These are phyloP conservation scores for Oryzias celebensis DNA, from an alignment of 2,113 vertebrate species.

Conservation along the genomic window DNA sequence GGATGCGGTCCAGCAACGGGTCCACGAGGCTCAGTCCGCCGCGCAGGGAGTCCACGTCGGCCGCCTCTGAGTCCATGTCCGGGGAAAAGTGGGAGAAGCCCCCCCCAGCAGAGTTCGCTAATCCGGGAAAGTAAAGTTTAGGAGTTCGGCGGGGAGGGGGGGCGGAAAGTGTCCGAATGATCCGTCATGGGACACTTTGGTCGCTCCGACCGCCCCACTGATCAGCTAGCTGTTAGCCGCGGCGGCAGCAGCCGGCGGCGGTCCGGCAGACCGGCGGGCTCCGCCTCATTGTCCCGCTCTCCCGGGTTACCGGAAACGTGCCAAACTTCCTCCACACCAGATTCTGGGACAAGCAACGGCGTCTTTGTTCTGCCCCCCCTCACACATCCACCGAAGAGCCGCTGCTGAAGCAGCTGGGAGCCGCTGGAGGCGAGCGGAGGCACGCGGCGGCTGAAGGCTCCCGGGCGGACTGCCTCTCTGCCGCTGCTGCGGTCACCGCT, in stretches of 20 bases:
- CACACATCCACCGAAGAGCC: background rate
- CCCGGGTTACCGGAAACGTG: constrained; percentile 1
- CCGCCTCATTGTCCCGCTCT: constrained; percentile 42
- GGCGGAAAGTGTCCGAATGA: background rate
- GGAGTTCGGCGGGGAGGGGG: background rate
- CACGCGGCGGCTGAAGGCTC: background rate
- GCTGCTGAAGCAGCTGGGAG: background rate
- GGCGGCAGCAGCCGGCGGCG: constrained; percentile 12
- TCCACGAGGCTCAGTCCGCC: constrained; percentile 76
- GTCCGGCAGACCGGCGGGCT: constrained; percentile 42
- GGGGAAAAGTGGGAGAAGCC: background rate
- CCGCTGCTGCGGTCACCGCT: background rate
- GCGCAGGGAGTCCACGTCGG: constrained; percentile 78
- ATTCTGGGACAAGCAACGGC: background rate
- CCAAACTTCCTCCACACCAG: constrained; percentile 22
- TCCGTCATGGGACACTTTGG: constrained; percentile 9
- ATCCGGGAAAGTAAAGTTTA: background rate
- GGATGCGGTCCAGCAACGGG: constrained; percentile 80
- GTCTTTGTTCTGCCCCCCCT: background rate
- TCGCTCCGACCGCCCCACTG: constrained; percentile 5
- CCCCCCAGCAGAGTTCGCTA: background rate
- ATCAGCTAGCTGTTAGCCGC: constrained; percentile 55
- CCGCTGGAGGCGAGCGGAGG: constrained; percentile 9
- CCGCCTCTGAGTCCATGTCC: constrained; percentile 77
- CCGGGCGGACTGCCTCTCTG: constrained; percentile 5